Evolutionary conservation across 2,113 vertebrate species (phyloP).

Genomic region (Nothoprocta perdicaria): DNA sequence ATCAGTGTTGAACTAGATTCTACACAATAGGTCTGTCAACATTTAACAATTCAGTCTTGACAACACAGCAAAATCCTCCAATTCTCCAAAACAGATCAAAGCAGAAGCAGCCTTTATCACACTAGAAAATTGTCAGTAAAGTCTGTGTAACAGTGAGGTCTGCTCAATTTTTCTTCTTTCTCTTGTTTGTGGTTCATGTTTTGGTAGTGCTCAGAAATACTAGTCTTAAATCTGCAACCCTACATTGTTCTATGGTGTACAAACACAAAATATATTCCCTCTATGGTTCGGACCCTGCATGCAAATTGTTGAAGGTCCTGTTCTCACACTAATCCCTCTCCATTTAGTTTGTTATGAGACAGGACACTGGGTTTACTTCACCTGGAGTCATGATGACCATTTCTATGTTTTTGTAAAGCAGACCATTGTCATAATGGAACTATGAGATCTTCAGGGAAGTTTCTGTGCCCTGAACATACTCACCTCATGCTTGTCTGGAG

Average conservation of each 20-base stretch:
- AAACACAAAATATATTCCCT: background rate
- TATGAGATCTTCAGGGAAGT: background rate
- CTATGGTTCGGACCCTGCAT: background rate
- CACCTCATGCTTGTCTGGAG: constrained; percentile 99
- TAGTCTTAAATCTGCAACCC: background rate
- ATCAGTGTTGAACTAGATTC: background rate
- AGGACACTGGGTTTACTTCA: background rate
- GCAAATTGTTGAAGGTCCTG: background rate
- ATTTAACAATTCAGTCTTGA: background rate
- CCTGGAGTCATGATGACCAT: background rate
- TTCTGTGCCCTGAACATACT: constrained; percentile 47
- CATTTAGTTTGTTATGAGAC: background rate
- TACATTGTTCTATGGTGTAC: background rate
- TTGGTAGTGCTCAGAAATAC: background rate
- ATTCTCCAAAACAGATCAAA: background rate
- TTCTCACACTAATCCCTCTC: background rate
- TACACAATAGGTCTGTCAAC: background rate
- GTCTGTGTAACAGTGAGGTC: background rate
- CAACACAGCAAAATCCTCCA: background rate
- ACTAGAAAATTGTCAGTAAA: background rate
- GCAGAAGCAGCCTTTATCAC: background rate
- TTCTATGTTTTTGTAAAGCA: background rate
- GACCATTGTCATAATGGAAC: background rate
- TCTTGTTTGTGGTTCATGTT: background rate
- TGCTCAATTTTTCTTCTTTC: background rate